Evolutionary conservation across 2,797 vertebrate species (phyloP), one percentile per base, ranked within the genome.

Genomic region (Phrynocephalus forsythii): DNA sequence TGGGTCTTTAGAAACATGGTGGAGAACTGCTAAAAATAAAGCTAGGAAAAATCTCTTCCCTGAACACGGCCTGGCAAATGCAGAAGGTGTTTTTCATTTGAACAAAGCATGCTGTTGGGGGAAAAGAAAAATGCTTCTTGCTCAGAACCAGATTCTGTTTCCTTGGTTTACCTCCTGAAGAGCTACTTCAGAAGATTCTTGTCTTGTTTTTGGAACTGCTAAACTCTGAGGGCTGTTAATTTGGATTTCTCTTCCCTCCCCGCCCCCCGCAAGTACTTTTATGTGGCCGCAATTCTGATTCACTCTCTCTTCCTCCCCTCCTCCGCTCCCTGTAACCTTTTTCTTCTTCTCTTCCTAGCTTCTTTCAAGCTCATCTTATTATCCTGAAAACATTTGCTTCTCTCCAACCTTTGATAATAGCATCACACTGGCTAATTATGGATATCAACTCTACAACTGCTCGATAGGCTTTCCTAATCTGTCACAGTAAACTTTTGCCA

Each of bases 341-440:
- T 13, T 50, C 86, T 50, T 92, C 94, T 87, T 92, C 84, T 72
- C 93, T 91, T 92, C 81, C 81, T 90, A 93, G 44, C 78, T 93
- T 88, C 50, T 95, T 91, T 94, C 91, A 91, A 92, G 79, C 75
- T 92, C 86, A 91, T 33, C 52, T 94, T 94, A 91, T 82, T 92
- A 87, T 71, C 60, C 52, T 1, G 88, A 93, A 94, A 92, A 78
- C 1, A 72, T 88, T 92, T 92, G 11, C 86, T 91, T 95, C 92
- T 94, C 3, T 93, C 88, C 85, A 85, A 76, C 82, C 93, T 94
- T 78, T 87, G 88, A 89, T 87, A 84, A 89, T 92, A 86, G 89
- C 3, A 79, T 88, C 88, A 93, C 68, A 92, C 93, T 92, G 73
- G 84, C 69, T 44, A 83, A 30, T 83, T 91, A 91, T 76, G 87